Evolutionary conservation across 2,113 vertebrate species (phyloP).

Genomic region (Leptodactylus fuscus): DNA sequence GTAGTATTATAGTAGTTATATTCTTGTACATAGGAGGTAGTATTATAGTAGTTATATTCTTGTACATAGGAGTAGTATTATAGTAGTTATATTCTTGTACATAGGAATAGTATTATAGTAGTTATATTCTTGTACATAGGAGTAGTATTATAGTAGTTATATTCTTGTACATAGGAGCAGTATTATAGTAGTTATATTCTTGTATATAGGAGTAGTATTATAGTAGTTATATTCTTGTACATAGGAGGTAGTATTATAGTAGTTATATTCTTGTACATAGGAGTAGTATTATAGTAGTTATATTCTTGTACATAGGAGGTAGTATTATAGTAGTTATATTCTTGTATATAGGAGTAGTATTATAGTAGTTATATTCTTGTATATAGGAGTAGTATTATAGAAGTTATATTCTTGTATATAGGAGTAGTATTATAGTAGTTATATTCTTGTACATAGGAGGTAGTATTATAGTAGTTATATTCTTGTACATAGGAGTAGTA

Average conservation of each 20-base stretch:
- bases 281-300: not conserved
- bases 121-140: conserved; percentile 1
- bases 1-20: conserved; percentile 8
- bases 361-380: conserved; percentile 13
- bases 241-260: not conserved
- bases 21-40: not conserved
- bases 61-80: not conserved
- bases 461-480: conserved; percentile 10
- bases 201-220: not conserved
- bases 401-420: conserved; percentile 1
- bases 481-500: not conserved
- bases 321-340: conserved; percentile 7
- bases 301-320: not conserved
- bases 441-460: conserved; percentile 3
- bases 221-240: conserved; percentile 10
- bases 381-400: not conserved
- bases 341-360: not conserved
- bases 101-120: not conserved
- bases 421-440: conserved; percentile 1
- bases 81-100: conserved; percentile 6
- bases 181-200: not conserved
- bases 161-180: not conserved
- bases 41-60: conserved; percentile 15
- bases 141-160: not conserved
- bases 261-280: no score